Base-by-base conservation (phyloP, 2,888 invertebrate species). In the Sphaerophoria taeniata region DNA sequence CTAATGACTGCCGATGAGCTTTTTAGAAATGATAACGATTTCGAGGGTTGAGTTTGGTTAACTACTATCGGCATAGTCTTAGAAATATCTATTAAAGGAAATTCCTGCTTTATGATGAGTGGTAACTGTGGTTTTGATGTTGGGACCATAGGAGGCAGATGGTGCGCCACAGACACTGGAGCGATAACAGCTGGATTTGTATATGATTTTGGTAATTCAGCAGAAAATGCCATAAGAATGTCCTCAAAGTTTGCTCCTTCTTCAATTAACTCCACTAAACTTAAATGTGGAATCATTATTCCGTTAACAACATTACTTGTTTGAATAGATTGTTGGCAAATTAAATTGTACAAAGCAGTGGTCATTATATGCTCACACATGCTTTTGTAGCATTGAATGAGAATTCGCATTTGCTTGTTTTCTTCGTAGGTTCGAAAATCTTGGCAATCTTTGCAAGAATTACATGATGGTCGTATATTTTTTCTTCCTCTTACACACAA, bases 381-480 rank as follows among this genome's bases (percentile, higher is more conserved):
- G 90, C 96, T 96, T 92, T 97, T 97, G 90, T 97, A 98, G 92
- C 98, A 97, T 91, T 97, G 96, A 77, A 98, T 92, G 55, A 98
- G 93, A 88, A 97, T 95, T 70, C 96, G 94, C 89, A 98, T 93
- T 88, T 96, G 95, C 86, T 95, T 95, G 91, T 97, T 97, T 91
- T 97, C 97, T 70, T 94, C 94, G 91, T 97, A 98, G 87, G 95
- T 95, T 49, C 95, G 95, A 89, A 96, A 96, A 88, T 95, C 95
- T 31, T 94, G 94, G 89, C 96, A 96, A 89, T 97, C 96, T 91
- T 96, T 96, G 91, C 98, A 98, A 94, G 96, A 96, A 88, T 94
- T 93, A 91, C 98, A 98, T 0, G 95, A 94, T 0, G 97, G 97
- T 90, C 96, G 96, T 63, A 98, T 93, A 90, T 96, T 95, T 92